Percentiles rank a stretch among this genome's conserved stretches.
These are phyloP conservation scores for Ginglymostoma cirratum DNA, from an alignment of 2,113 vertebrate species.

Conservation along the genomic window DNA sequence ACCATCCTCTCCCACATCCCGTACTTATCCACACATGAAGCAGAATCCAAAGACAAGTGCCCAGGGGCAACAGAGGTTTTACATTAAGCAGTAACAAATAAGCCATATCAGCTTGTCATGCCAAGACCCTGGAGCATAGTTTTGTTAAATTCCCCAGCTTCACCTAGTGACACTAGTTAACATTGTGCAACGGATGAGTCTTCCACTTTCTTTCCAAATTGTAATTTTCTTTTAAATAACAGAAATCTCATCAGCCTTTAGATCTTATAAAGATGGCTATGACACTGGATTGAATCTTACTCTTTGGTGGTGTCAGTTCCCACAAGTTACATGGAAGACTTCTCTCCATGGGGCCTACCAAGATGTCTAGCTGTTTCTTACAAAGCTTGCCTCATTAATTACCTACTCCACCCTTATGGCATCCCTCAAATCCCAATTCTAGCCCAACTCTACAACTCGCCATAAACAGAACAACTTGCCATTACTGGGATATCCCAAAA, in stretches of 20 bases:
- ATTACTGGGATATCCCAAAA: too few relatives aligned
- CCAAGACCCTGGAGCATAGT: background rate
- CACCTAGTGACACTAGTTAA: background rate
- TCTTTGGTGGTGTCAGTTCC: too few relatives aligned
- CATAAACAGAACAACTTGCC: too few relatives aligned
- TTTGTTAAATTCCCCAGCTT: background rate
- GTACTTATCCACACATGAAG: constrained; percentile 44
- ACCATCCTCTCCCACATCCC: constrained; percentile 37
- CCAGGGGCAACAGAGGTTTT: constrained; percentile 12
- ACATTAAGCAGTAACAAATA: background rate
- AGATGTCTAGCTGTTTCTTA: too few relatives aligned
- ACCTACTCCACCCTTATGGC: too few relatives aligned
- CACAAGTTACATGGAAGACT: too few relatives aligned
- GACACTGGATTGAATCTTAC: too few relatives aligned
- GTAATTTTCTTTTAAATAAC: background rate
- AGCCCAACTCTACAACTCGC: too few relatives aligned
- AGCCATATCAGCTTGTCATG: background rate
- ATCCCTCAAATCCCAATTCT: too few relatives aligned
- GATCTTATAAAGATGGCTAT: too few relatives aligned
- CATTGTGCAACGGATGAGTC: background rate
- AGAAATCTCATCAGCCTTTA: background rate
- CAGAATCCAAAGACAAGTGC: constrained; percentile 37
- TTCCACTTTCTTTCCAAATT: background rate
- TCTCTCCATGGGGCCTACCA: too few relatives aligned
- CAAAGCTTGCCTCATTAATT: too few relatives aligned